phyloP scores from a whole-genome alignment of 2,113 vertebrate genomes.

The Phalacrocorax aristotelis region DNA sequence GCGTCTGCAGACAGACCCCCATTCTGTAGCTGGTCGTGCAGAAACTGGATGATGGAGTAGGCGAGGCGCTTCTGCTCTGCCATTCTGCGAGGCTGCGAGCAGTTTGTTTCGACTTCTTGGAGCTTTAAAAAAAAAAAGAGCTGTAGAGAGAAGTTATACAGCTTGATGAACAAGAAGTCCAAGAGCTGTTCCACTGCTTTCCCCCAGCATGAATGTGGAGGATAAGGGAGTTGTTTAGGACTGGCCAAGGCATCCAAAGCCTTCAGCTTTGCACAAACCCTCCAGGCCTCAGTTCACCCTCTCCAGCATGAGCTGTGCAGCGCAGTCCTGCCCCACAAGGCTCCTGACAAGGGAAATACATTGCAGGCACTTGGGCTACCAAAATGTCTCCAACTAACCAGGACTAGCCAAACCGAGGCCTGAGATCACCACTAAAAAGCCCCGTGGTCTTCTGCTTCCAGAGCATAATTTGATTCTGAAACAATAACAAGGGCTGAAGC shows the following conservation, averaged over 20 bases:
- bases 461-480: accelerated
- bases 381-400: accelerated
- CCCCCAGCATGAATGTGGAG: accelerated
- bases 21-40: slow-evolving; percentile 85
- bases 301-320: accelerated
- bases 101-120: background rate
- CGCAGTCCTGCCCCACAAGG: background rate
- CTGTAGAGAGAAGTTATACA: background rate
- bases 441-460: background rate
- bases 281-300: background rate
- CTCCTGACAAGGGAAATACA: background rate
- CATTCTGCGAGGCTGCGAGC: slow-evolving; percentile 66
- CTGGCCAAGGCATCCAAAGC: background rate
- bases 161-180: accelerated
- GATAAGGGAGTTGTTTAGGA: background rate
- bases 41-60: slow-evolving; percentile 92
- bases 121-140: background rate
- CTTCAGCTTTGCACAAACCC: accelerated
- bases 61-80: slow-evolving; percentile 91
- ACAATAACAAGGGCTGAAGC: background rate
- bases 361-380: accelerated
- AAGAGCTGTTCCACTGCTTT: background rate
- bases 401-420: background rate
- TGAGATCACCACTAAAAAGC: accelerated
- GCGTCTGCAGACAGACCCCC: slow-evolving; percentile 86